These are phyloP conservation scores for Caenorhabditis latens DNA, from an alignment of 1,140 invertebrate species.

Conservation along the genomic window DNA sequence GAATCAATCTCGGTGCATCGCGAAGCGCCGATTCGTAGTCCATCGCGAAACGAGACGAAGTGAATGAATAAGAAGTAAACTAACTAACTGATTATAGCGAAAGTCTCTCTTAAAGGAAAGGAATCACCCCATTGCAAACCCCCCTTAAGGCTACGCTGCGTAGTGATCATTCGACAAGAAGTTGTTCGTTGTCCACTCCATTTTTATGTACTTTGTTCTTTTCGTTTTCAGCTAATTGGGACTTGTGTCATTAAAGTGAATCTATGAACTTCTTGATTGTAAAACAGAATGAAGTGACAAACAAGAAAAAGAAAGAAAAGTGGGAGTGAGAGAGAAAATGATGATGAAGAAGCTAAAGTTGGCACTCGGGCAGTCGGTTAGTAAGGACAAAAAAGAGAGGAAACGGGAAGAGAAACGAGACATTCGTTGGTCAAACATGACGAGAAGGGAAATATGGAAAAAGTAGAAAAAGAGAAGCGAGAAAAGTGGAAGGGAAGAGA, in stretches of 20 bases:
- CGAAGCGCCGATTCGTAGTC: not conserved
- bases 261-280: constrained; percentile 39
- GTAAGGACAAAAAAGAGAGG: constrained; percentile 34
- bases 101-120: not conserved
- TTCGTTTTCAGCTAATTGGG: not conserved
- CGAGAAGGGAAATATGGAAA: constrained; percentile 18
- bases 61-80: not conserved
- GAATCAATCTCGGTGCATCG: not conserved
- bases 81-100: not conserved
- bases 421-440: constrained; percentile 18
- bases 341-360: constrained; percentile 39
- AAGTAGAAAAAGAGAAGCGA: not conserved
- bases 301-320: not conserved
- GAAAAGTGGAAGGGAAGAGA: not conserved
- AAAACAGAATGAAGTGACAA: not conserved
- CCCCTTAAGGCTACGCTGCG: not conserved
- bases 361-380: not conserved
- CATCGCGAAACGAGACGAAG: not conserved
- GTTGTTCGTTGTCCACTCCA: not conserved
- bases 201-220: constrained; percentile 4
- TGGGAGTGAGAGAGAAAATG: not conserved
- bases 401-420: constrained; percentile 1
- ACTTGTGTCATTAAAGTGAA: constrained; percentile 5
- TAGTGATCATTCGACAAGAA: not conserved
- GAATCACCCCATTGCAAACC: constrained; percentile 8